Base-by-base conservation (phyloP, 2,113 vertebrate species). In the Larimichthys crocea region DNA sequence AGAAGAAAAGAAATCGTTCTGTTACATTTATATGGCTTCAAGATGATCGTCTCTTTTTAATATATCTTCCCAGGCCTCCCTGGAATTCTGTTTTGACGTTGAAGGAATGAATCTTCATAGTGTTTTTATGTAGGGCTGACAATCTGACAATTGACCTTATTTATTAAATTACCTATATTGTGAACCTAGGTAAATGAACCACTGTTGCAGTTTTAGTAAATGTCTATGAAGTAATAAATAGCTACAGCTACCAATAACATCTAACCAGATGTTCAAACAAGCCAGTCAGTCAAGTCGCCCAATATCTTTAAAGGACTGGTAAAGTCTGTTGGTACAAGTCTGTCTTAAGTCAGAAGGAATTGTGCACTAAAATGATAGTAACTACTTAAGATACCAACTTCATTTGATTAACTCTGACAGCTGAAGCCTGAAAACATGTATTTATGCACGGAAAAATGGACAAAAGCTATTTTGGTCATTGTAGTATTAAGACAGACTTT, bases 21-120 rank as follows among this genome's bases (percentile, higher is more conserved):
- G 7, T 46, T 49, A 46, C 20, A 65, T 67, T 78, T 56, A 69
- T 74, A 24, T 74, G 11, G 4, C 66, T 72, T 70, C 10, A 26
- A 24, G 24, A 22, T 61, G 24, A 60, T 71, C 70, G 16, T 12
- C 19, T 63, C 4, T 73, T 48, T 70, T 76, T 59, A 31, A 50
- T 49, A 15, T 20, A 67, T 53, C 26, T 50, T 19, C 7, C 3
- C 19, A 49, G 19, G 26, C 44, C n/a, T 76, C 26, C 29, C 11
- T 24, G 8, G 53, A 59, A 59, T 49, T 59, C 20, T 19, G 26
- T 44, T 56, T 9, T 59, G 52, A 57, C 35, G 12, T 24, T 8
- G 22, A 57, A 3, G 16, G 24, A 76, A 65, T 0, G 53, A 44
- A 3, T 69, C 20, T 12, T 17, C 42, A 24, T 17, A 50, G 17